Percentiles rank a stretch among this genome's conserved stretches.
Conservation (phyloP, 2,797 vertebrate genomes). For the Sebastes taczanowskii region DNA sequence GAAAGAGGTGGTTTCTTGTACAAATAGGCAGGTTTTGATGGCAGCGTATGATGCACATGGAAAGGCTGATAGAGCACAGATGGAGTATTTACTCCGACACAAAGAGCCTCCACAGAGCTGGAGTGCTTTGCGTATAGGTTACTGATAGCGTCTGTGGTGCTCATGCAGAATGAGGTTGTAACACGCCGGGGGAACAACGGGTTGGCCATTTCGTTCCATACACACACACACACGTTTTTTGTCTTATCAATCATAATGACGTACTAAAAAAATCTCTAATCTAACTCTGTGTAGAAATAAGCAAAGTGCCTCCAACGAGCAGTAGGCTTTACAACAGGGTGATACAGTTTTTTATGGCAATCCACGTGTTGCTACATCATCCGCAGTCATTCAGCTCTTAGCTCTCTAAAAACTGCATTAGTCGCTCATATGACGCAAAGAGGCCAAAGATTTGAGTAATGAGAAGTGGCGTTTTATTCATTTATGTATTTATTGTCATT, state of each 20-base stretch:
- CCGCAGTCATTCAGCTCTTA: constrained; percentile 7
- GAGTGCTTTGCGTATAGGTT: constrained; percentile 20
- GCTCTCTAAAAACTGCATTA: constrained; percentile 26
- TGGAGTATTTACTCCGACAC: constrained; percentile 1
- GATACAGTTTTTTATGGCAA: background rate
- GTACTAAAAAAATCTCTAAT: constrained; percentile 22
- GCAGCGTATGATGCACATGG: background rate
- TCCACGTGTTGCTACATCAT: background rate
- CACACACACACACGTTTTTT: background rate
- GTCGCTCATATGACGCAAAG: constrained; percentile 16
- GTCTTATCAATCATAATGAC: constrained; percentile 23
- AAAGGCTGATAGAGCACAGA: constrained; percentile 17
- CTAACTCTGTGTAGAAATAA: constrained; percentile 26
- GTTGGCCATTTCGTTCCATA: background rate
- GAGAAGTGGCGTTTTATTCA: constrained; percentile 72
- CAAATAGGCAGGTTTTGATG: background rate
- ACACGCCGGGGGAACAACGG: background rate
- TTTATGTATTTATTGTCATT: constrained; percentile 73
- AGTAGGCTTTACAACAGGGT: background rate
- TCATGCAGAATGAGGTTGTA: background rate
- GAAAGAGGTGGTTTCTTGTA: constrained; percentile 3
- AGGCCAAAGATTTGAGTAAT: constrained; percentile 43
- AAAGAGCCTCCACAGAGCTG: constrained; percentile 28
- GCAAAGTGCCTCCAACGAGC: constrained; percentile 27
- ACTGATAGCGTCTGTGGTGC: constrained; percentile 15